Conservation (phyloP, 2,888 invertebrate genomes). For the Diloba caeruleocephala region DNA sequence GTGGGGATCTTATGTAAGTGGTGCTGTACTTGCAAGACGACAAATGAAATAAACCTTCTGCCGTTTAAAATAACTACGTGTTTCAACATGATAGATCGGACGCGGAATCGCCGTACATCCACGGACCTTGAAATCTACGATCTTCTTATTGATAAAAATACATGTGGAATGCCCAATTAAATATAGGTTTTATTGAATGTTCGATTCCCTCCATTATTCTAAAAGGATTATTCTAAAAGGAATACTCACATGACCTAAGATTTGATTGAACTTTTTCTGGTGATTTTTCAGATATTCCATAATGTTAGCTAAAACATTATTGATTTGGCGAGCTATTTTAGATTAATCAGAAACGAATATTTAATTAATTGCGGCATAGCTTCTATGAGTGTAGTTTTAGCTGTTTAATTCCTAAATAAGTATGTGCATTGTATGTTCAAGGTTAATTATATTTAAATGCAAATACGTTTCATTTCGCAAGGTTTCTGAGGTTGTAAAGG, state of each 20-base stretch:
- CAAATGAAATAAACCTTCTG: constrained; percentile 79
- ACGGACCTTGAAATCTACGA: constrained; percentile 61
- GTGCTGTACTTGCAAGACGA: constrained; percentile 73
- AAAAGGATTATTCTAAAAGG: too few species aligned
- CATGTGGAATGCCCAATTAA: constrained; percentile 16
- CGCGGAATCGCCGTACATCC: constrained; percentile 65
- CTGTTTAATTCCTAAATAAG: constrained; percentile 37
- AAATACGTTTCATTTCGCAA: constrained; percentile 46
- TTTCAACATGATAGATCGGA: constrained; percentile 70
- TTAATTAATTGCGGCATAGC: constrained; percentile 34
- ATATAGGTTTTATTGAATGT: background rate
- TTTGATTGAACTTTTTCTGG: too few species aligned
- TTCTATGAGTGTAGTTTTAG: constrained; percentile 15
- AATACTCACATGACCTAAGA: too few species aligned
- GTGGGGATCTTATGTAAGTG: constrained; percentile 55
- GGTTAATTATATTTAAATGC: constrained; percentile 51
- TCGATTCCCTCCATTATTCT: too few species aligned
- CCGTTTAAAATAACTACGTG: constrained; percentile 75
- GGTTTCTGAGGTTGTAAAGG: constrained; percentile 35
- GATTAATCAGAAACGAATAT: constrained; percentile 20
- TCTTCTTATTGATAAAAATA: constrained; percentile 36
- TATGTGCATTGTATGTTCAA: constrained; percentile 47
- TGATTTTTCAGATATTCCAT: too few species aligned
- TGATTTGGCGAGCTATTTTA: background rate
- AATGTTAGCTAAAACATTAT: background rate